Percentiles rank a stretch among this genome's conserved stretches.
These are phyloP conservation scores for Ascaphus truei DNA, from an alignment of 2,113 vertebrate genomes.

Conservation along the genomic window DNA sequence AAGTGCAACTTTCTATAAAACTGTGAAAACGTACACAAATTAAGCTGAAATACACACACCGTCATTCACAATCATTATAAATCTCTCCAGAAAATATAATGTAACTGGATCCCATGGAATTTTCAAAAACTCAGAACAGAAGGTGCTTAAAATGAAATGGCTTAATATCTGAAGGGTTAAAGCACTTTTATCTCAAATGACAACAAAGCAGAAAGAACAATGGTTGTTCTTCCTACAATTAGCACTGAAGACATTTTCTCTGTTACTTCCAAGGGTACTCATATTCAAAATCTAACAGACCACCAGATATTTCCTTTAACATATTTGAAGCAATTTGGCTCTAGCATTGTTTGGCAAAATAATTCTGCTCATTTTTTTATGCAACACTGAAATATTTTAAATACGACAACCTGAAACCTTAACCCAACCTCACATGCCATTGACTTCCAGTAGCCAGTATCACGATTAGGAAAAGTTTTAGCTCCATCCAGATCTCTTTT, in stretches of 20 bases:
- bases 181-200: not conserved
- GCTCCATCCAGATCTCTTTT: not conserved
- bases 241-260: not conserved
- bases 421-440: slow-evolving; percentile 3
- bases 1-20: no score
- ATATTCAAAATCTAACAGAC: not conserved
- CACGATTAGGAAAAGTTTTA: not conserved
- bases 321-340: not conserved
- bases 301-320: slow-evolving; percentile 7
- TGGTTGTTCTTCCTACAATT: not conserved
- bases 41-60: no score
- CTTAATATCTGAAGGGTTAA: not conserved
- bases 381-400: not conserved
- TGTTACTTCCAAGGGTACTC: not conserved
- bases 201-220: not conserved
- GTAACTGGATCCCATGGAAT: not conserved
- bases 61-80: no score
- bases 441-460: slow-evolving; percentile 9
- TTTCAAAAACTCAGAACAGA: not conserved
- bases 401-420: not conserved
- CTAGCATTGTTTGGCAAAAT: not conserved
- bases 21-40: no score
- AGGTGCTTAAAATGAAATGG: not conserved
- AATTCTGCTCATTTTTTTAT: not conserved
- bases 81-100: no score